phyloP scores from a whole-genome alignment of 1,140 invertebrate genomes.

The Papilio dardanus region DNA sequence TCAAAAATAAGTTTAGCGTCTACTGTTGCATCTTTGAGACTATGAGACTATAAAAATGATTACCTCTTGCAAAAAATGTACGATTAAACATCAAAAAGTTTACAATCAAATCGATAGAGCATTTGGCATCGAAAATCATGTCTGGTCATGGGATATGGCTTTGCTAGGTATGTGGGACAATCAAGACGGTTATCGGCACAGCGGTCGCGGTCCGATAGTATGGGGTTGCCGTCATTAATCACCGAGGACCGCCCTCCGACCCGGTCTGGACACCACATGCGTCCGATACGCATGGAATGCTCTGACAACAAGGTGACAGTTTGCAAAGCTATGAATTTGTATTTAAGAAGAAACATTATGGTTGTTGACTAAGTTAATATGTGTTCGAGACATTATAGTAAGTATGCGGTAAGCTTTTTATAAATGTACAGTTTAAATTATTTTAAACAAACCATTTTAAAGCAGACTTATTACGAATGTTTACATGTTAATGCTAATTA shows the following conservation, averaged over 20 bases:
- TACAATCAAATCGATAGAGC: no score
- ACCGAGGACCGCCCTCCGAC: conserved; percentile 44
- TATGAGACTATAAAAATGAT: no score
- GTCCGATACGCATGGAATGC: not conserved
- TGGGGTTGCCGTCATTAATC: conserved; percentile 67
- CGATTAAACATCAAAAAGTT: no score
- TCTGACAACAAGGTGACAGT: not conserved
- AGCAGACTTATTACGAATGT: no score
- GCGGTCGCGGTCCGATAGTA: conserved; percentile 46
- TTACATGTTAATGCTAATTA: no score
- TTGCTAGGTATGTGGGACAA: conserved; percentile 52
- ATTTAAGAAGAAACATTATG: not conserved
- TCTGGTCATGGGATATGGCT: not conserved
- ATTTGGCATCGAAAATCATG: no score
- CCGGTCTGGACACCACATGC: conserved; percentile 38
- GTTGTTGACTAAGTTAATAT: not conserved
- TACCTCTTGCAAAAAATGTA: not conserved
- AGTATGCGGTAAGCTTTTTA: no score
- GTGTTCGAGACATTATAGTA: no score
- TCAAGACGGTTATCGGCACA: conserved; percentile 54
- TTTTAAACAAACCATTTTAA: no score
- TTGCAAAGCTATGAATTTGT: not conserved
- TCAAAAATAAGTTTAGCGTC: no score
- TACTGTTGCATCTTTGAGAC: no score
- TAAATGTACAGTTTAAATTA: no score